Evolutionary conservation across 2,797 vertebrate species (phyloP).

Genomic region (Semaprochilodus insignis): DNA sequence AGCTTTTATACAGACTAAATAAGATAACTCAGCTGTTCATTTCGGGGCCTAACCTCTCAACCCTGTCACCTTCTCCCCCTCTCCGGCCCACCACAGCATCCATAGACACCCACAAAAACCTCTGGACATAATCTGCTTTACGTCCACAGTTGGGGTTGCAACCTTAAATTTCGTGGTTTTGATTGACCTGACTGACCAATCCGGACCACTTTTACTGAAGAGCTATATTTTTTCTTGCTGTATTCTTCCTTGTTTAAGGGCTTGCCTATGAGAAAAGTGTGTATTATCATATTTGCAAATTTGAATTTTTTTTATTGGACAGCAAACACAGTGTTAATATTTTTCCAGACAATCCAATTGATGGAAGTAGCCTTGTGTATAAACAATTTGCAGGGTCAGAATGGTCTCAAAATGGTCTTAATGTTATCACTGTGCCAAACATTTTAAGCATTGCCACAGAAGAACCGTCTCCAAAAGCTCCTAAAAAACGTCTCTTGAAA

Average conservation of each 20-base stretch:
- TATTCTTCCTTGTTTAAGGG: neutral
- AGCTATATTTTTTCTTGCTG: neutral
- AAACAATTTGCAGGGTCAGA: neutral
- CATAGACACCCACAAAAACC: slow-evolving; percentile 41
- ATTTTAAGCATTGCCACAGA: neutral
- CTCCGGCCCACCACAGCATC: slow-evolving; percentile 36
- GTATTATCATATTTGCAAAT: no score
- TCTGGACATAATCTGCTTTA: neutral
- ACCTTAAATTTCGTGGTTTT: neutral
- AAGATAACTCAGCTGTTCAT: slow-evolving; percentile 84
- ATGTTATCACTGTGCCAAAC: neutral
- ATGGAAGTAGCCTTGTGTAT: no score
- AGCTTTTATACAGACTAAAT: slow-evolving; percentile 83
- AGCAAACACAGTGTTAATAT: no score
- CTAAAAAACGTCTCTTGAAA: neutral
- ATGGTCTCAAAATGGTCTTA: neutral
- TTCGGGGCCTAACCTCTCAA: slow-evolving; percentile 77
- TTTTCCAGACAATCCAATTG: no score
- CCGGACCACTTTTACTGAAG: neutral
- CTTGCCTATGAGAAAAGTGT: no score
- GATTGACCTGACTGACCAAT: neutral
- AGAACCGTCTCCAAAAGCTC: neutral
- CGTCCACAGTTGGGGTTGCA: neutral
- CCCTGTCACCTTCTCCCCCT: slow-evolving; percentile 60
- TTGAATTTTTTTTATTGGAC: no score